Base-by-base conservation (phyloP, 2,797 vertebrate species). In the Amniataba percoides region DNA sequence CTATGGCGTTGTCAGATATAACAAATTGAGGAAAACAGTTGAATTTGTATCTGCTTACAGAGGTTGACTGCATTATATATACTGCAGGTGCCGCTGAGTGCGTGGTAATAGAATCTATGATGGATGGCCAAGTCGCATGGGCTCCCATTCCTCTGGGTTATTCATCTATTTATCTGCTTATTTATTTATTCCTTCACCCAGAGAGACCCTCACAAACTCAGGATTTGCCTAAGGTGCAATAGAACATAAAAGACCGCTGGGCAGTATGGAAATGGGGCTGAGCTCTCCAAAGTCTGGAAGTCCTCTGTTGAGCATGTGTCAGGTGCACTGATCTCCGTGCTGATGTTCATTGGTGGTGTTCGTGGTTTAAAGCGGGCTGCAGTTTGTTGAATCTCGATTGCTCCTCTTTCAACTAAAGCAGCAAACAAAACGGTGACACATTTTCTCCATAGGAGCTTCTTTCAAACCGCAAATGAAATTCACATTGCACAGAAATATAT, bases 131-230 rank as follows among this genome's bases (percentile, higher is more conserved):
- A 75, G 77, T 81, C 70, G 23, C 82, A 74, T 60, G 59, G 82
- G 84, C 85, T 90, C 80, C 85, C 75, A 83, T 93, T 88, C 88
- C 77, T 93, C 93, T 93, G 85, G 89, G 92, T 91, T 94, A 93
- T 94, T 93, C 94, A 95, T 95, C 92, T 93, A 91, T 94, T 93
- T 93, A 92, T 94, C 88, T 95, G 78, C 91, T 93, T 95, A 94
- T 95, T 95, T 93, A 94, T 94, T 90, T 93, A 90, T 92, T 93
- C 90, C 83, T 85, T 90, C 86, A 91, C 87, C 88, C 80, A 89
- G 78, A 84, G 87, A 87, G 88, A 92, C 91, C 89, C 91, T 91
- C 88, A 83, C 84, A 82, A 82, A 74, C 84, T 73, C 72, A 64
- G 81, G 74, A 90, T 91, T 90, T 88, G 80, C 87, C 74, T 90